Percentiles rank a stretch among this genome's conserved stretches.
Evolutionary conservation across 2,113 vertebrate species (phyloP).

Genomic region (Podarcis cretensis): DNA sequence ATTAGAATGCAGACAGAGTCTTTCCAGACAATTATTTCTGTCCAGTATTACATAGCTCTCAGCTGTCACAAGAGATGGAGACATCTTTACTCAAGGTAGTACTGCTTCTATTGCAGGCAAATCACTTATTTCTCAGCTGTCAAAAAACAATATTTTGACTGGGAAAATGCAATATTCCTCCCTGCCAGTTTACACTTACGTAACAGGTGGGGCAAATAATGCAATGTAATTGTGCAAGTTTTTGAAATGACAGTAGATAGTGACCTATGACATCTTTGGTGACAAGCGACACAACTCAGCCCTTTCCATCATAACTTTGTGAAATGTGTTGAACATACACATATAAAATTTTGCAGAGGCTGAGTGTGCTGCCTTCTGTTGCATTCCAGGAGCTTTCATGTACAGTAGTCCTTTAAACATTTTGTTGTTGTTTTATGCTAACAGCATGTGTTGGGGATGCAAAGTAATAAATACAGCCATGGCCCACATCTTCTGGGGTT

Average conservation of each 20-base stretch:
- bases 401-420: neutral
- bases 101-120: neutral
- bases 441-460: too few relatives aligned
- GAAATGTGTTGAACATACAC: neutral
- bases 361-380: too few relatives aligned
- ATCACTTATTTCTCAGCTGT: neutral
- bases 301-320: neutral
- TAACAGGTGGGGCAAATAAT: neutral
- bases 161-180: neutral
- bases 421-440: neutral
- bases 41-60: neutral
- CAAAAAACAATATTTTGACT: neutral
- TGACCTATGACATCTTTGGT: neutral
- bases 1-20: neutral
- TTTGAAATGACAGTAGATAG: neutral
- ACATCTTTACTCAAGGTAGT: neutral
- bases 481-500: too few relatives aligned
- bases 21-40: neutral
- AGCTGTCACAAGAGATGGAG: neutral
- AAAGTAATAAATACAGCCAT: too few relatives aligned
- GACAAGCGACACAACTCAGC: neutral
- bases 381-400: neutral
- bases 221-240: neutral
- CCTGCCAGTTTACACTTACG: neutral
- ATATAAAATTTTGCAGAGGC: neutral